Percentiles rank a stretch among this genome's conserved stretches.
phyloP scores from a whole-genome alignment of 2,113 vertebrate species.

The Setophaga kirtlandii region DNA sequence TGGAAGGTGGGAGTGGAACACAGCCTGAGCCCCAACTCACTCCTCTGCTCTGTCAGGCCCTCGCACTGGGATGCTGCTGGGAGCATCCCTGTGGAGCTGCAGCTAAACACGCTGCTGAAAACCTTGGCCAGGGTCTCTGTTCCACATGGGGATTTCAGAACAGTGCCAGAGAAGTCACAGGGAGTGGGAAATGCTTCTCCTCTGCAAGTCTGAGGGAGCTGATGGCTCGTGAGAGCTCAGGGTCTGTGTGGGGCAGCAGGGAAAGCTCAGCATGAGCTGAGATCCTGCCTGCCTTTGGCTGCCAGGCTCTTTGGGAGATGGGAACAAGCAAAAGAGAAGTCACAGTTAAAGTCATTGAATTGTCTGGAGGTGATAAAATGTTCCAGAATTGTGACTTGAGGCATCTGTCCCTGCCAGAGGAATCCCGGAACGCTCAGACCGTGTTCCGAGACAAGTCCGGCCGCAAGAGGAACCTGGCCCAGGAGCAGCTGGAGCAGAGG shows the following conservation, averaged over 20 bases:
- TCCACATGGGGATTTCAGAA: accelerated
- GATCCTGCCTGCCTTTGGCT: background rate
- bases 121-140: background rate
- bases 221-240: accelerated
- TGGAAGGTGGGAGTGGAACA: conserved; percentile 80
- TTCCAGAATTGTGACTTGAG: background rate
- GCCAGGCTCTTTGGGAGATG: background rate
- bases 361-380: background rate
- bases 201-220: background rate
- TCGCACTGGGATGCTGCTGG: background rate
- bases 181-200: background rate
- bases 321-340: background rate
- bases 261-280: background rate
- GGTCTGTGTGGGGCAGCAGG: background rate
- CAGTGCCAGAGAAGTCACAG: accelerated
- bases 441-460: conserved; percentile 91
- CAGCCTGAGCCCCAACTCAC: accelerated
- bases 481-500: conserved; percentile 83
- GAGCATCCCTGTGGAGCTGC: background rate
- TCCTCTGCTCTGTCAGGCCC: background rate
- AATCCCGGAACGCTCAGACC: conserved; percentile 83
- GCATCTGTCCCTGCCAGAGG: conserved; percentile 67
- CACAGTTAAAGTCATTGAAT: accelerated
- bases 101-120: accelerated
- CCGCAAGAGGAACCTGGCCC: conserved; percentile 84